Evolutionary conservation across 2,888 invertebrate genomes (phyloP).

Genomic region (Serrognathus titanus): DNA sequence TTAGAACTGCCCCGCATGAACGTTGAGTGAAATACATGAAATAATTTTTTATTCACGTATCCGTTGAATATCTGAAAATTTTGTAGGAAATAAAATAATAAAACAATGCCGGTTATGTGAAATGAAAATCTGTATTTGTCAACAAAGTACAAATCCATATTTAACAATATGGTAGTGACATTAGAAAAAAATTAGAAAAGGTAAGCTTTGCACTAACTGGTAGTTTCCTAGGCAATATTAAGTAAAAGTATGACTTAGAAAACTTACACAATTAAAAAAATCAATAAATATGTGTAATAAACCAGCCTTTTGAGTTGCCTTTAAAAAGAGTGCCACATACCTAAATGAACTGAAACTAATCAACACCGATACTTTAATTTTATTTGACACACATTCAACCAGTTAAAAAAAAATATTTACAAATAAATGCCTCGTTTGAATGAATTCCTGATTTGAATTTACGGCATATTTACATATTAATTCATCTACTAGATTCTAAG

Average conservation of each 20-base stretch:
- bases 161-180: no score
- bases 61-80: background rate
- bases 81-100: background rate
- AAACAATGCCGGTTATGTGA: background rate
- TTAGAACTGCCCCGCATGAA: no score
- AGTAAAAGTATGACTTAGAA: conserved; percentile 16
- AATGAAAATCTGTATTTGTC: background rate
- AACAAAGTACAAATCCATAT: background rate
- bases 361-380: conserved; percentile 10
- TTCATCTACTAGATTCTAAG: conserved; percentile 8
- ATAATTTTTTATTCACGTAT: background rate
- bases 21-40: no score
- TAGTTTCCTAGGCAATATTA: conserved; percentile 11
- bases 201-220: conserved; percentile 5
- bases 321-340: no score
- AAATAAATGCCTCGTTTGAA: conserved; percentile 10
- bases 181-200: background rate
- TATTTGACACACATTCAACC: conserved; percentile 1
- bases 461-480: background rate
- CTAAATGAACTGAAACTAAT: no score
- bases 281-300: no score
- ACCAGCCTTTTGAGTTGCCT: no score
- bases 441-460: background rate
- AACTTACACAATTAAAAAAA: conserved; percentile 8
- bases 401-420: conserved; percentile 15